phyloP scores from a whole-genome alignment of 2,113 vertebrate genomes.

The Phodopus roborovskii region DNA sequence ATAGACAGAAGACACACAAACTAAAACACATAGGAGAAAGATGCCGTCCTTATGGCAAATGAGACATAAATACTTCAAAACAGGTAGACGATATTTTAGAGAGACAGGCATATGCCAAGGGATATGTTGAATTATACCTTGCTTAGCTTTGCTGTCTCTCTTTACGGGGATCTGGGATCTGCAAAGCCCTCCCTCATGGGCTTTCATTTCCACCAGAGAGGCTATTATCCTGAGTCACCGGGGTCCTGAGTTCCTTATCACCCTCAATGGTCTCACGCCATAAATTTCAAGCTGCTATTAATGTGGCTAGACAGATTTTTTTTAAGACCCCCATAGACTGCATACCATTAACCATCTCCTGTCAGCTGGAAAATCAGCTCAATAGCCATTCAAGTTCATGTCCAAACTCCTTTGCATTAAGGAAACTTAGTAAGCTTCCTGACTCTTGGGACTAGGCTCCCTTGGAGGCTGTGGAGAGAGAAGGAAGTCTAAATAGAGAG shows the following conservation, averaged over 20 bases:
- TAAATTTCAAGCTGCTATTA: constrained; percentile 85
- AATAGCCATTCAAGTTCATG: constrained; percentile 80
- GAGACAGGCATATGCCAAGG: too few species aligned
- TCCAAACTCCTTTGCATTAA: constrained; percentile 75
- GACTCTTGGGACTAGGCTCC: not conserved
- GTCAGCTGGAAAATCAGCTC: constrained; percentile 88
- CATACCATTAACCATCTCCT: constrained; percentile 87
- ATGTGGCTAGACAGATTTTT: constrained; percentile 85
- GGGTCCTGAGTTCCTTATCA: constrained; percentile 78
- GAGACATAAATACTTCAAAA: not conserved
- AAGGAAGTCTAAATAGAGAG: not conserved
- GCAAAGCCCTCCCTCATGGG: not conserved
- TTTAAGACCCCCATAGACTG: constrained; percentile 81
- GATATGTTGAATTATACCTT: not conserved
- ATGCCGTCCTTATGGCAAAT: not conserved
- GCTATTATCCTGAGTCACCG: constrained; percentile 71
- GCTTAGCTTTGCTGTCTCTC: not conserved
- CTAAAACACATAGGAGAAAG: not conserved
- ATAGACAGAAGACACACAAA: not conserved
- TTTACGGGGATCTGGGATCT: not conserved
- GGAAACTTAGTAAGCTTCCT: constrained; percentile 53
- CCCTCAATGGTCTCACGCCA: constrained; percentile 80
- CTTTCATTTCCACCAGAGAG: constrained; percentile 53
- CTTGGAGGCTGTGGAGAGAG: not conserved
- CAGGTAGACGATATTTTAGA: not conserved